These are phyloP conservation scores for Liasis olivaceus DNA, from an alignment of 2,797 vertebrate species.

Conservation along the genomic window DNA sequence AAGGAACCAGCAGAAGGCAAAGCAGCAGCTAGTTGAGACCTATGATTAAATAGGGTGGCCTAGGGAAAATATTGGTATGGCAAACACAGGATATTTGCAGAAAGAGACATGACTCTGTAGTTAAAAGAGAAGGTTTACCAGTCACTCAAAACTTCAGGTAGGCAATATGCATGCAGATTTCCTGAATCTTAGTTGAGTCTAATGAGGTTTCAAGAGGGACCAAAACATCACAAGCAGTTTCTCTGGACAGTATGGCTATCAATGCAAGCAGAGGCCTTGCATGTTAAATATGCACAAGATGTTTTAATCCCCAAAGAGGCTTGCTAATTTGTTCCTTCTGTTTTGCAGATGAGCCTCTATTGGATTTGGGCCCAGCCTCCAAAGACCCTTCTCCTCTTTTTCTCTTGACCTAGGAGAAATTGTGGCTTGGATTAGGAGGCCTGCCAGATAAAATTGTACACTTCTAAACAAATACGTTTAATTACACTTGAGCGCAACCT, in stretches of 20 bases:
- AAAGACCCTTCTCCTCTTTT: background rate
- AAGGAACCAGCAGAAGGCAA: background rate
- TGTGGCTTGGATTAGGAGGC: background rate
- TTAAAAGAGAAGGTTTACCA: no score
- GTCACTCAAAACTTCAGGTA: no score
- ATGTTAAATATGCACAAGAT: background rate
- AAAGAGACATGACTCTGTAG: no score
- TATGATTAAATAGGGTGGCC: background rate
- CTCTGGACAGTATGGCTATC: background rate
- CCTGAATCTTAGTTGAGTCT: no score
- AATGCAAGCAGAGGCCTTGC: background rate
- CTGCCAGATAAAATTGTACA: background rate
- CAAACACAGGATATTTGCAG: background rate
- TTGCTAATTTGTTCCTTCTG: background rate
- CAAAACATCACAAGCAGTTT: background rate
- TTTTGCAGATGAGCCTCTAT: background rate
- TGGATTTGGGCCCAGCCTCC: background rate
- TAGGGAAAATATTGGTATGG: background rate
- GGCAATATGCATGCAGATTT: background rate
- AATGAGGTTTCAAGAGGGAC: background rate
- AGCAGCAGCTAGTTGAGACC: background rate
- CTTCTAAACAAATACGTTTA: background rate
- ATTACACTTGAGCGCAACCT: background rate
- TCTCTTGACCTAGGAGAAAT: background rate
- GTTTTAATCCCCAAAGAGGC: background rate